phyloP scores from a whole-genome alignment of 2,797 vertebrate genomes.

The Selene dorsalis region DNA sequence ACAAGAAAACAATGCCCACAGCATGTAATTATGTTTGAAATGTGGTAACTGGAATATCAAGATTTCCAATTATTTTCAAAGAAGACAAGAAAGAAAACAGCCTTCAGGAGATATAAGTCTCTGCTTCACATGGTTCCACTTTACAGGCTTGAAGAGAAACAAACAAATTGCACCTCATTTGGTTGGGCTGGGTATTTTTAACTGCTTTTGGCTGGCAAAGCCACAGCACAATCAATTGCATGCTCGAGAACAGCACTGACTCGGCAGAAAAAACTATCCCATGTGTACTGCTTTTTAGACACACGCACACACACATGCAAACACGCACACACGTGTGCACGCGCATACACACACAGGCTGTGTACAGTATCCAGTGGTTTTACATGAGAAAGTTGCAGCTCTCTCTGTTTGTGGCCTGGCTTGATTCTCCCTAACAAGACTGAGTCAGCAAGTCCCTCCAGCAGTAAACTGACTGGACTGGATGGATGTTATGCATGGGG shows the following conservation, averaged over 20 bases:
- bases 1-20: conserved; percentile 77
- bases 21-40: conserved; percentile 84
- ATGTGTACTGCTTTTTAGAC: conserved; percentile 37
- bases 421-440: conserved; percentile 63
- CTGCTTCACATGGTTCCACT: conserved; percentile 85
- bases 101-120: conserved; percentile 78
- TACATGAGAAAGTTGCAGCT: conserved; percentile 68
- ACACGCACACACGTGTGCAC: too few species aligned
- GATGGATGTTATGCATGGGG: conserved; percentile 22
- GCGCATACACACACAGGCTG: background rate
- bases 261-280: conserved; percentile 68
- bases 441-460: conserved; percentile 67
- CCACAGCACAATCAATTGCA: conserved; percentile 80
- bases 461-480: conserved; percentile 53
- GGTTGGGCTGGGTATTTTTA: conserved; percentile 82
- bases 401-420: conserved; percentile 70
- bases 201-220: conserved; percentile 80
- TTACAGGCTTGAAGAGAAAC: conserved; percentile 85
- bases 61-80: conserved; percentile 83
- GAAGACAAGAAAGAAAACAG: conserved; percentile 67
- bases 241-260: conserved; percentile 76
- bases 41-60: conserved; percentile 80
- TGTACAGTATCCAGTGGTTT: conserved; percentile 71
- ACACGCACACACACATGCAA: background rate
- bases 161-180: conserved; percentile 88